Evolutionary conservation across 1,140 invertebrate species (phyloP).

Genomic region (Andrena cerasifolii): DNA sequence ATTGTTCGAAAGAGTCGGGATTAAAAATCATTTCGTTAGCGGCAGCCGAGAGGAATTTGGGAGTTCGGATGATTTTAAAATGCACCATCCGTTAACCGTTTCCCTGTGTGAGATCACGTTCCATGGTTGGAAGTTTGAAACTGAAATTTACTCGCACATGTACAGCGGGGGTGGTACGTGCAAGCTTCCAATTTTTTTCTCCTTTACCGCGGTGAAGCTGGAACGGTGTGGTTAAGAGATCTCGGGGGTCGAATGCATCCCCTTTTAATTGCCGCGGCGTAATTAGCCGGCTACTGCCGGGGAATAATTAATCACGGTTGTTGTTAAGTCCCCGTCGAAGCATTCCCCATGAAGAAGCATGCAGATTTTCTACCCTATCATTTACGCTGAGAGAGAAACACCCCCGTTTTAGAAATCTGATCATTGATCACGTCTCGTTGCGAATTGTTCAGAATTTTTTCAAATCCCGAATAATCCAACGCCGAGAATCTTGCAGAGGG

Average conservation of each 20-base stretch:
- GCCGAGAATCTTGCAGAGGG: too few species aligned
- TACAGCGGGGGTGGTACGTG: too few species aligned
- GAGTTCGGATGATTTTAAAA: neutral
- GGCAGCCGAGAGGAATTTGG: too few species aligned
- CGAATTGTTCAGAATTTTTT: too few species aligned
- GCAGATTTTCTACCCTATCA: neutral
- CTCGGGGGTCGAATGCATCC: constrained; percentile 66
- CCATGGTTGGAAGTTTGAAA: neutral
- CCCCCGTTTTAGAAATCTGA: neutral
- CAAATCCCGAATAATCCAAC: too few species aligned
- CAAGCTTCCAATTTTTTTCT: constrained; percentile 6
- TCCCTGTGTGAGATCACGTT: neutral
- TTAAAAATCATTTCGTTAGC: neutral
- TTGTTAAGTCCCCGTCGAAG: constrained; percentile 59
- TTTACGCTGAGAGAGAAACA: neutral
- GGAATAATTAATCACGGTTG: constrained; percentile 64
- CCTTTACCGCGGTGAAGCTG: neutral
- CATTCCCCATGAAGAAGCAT: constrained; percentile 41
- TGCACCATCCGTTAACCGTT: too few species aligned
- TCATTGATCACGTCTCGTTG: too few species aligned
- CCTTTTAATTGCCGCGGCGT: constrained; percentile 60
- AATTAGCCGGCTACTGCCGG: constrained; percentile 56
- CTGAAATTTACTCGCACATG: neutral
- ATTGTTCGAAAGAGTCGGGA: neutral
- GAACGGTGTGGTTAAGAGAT: constrained; percentile 59